Evolutionary conservation across 1,140 invertebrate genomes (phyloP).

Genomic region (Macrostomum lignano): DNA sequence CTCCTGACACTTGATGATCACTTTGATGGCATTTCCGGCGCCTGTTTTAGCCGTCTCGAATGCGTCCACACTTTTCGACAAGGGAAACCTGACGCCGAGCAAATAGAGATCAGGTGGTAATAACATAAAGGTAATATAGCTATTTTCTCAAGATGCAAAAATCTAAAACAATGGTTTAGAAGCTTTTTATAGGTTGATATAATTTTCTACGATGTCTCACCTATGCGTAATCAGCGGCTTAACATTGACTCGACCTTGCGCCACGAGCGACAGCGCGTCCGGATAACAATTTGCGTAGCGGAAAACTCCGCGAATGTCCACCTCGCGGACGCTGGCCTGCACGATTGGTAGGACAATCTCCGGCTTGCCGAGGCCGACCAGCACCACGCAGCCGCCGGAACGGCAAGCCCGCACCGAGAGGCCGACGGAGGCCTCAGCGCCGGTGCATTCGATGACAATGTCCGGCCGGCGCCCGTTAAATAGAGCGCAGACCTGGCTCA

Average conservation of each 20-base stretch:
- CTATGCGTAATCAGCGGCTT: conserved; percentile 66
- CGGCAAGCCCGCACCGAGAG: conserved; percentile 39
- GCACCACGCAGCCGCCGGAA: conserved; percentile 46
- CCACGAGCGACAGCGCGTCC: conserved; percentile 49
- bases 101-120: too few species aligned
- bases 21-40: too few species aligned
- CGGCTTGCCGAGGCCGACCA: conserved; percentile 53
- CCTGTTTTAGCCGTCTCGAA: too few species aligned
- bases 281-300: conserved; percentile 37
- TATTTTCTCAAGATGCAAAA: too few species aligned
- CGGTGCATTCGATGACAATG: conserved; percentile 56
- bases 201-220: too few species aligned
- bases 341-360: conserved; percentile 51
- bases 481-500: too few species aligned
- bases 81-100: too few species aligned
- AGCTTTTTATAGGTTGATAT: too few species aligned
- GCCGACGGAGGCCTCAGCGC: conserved; percentile 34
- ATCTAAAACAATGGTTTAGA: too few species aligned
- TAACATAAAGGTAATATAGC: too few species aligned
- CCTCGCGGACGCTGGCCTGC: conserved; percentile 45
- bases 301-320: conserved; percentile 6
- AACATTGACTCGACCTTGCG: conserved; percentile 49
- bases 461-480: conserved; percentile 39
- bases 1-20: too few species aligned
- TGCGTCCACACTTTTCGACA: too few species aligned